Evolutionary conservation across 2,888 invertebrate genomes (phyloP).

Genomic region (Lobophora halterata): DNA sequence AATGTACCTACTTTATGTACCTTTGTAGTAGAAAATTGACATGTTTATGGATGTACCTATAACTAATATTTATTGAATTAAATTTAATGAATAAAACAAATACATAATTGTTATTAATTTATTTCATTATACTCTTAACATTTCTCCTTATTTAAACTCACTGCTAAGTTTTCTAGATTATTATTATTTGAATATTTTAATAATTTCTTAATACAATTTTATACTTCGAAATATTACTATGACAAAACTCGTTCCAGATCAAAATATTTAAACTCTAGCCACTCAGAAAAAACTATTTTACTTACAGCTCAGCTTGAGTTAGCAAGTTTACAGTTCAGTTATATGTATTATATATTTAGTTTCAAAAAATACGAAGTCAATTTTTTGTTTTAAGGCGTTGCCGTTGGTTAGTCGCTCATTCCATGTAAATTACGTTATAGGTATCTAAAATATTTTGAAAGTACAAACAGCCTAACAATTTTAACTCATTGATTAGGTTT

Average conservation of each 20-base stretch:
- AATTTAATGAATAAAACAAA: constrained; percentile 23
- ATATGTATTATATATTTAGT: constrained; percentile 7
- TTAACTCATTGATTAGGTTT: constrained; percentile 12
- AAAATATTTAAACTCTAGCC: constrained; percentile 49
- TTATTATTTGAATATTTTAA: constrained; percentile 71
- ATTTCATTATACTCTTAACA: constrained; percentile 79
- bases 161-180: constrained; percentile 75
- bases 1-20: too few species aligned
- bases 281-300: constrained; percentile 35
- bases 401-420: constrained; percentile 19
- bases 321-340: constrained; percentile 12
- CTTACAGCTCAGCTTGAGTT: constrained; percentile 40
- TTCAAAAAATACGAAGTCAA: too few species aligned
- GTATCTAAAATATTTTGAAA: constrained; percentile 43
- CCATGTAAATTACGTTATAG: constrained; percentile 40
- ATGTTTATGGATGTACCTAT: too few species aligned
- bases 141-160: constrained; percentile 72
- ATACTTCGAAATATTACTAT: constrained; percentile 66
- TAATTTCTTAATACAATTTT: constrained; percentile 72
- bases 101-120: constrained; percentile 57
- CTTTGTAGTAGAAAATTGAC: too few species aligned
- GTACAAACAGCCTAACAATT: constrained; percentile 45
- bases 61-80: neutral
- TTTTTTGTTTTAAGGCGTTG: too few species aligned
- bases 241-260: constrained; percentile 67